Percentiles rank a stretch among this genome's conserved stretches.
Evolutionary conservation across 1,140 invertebrate species (phyloP).

Genomic region (Drosophila nannoptera): DNA sequence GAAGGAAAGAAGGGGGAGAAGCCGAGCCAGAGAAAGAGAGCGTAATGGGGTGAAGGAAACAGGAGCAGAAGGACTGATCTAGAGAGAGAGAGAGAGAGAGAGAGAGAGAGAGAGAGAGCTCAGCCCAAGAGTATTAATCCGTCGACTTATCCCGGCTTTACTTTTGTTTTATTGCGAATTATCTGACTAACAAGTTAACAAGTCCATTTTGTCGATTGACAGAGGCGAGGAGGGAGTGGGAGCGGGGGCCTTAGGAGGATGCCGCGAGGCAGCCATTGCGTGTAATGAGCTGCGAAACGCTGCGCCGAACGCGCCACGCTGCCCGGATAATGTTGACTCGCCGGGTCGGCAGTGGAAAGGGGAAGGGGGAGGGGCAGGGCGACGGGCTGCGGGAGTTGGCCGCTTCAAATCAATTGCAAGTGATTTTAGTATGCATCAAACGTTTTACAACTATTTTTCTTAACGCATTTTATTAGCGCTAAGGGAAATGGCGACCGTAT

Average conservation of each 20-base stretch:
- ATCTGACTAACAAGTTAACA: conserved; percentile 42
- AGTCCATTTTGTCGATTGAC: conserved; percentile 23
- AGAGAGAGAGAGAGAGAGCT: background rate
- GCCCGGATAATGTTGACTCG: too few relatives aligned
- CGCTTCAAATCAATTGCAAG: conserved; percentile 66
- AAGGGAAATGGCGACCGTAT: conserved; percentile 45
- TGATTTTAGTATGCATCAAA: conserved; percentile 72
- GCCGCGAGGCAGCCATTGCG: conserved; percentile 9
- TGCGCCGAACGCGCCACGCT: background rate
- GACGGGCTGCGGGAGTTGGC: background rate
- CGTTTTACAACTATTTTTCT: conserved; percentile 78
- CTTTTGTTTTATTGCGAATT: conserved; percentile 25
- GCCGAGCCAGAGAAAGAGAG: background rate
- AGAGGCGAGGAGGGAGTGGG: background rate
- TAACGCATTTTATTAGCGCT: conserved; percentile 76
- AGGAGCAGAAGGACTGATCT: background rate
- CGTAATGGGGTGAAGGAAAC: too few relatives aligned
- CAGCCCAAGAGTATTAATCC: conserved; percentile 1
- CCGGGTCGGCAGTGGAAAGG: too few relatives aligned
- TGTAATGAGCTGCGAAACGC: conserved; percentile 71
- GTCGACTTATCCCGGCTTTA: background rate
- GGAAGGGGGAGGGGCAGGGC: background rate
- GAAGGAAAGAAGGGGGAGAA: too few relatives aligned
- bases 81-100: too few relatives aligned
- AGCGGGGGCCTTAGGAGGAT: background rate